These are phyloP conservation scores for Cirrhinus mrigala DNA, from an alignment of 2,797 vertebrate genomes.

Conservation along the genomic window DNA sequence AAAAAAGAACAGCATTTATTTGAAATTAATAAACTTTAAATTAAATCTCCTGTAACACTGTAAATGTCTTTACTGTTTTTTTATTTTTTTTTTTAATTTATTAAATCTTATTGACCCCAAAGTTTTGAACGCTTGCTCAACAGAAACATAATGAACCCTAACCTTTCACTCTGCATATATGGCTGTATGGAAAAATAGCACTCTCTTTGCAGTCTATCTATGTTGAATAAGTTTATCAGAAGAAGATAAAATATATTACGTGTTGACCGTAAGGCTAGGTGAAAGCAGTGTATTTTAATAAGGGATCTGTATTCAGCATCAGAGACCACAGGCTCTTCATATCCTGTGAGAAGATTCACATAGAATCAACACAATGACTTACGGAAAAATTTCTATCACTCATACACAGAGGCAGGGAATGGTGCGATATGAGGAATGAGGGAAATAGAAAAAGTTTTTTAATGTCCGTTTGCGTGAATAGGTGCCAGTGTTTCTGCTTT, in stretches of 20 bases:
- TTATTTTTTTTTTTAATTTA: not conserved
- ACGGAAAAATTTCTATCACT: not conserved
- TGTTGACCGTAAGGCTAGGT: not conserved
- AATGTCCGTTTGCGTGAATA: not conserved
- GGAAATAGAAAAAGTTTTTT: not conserved
- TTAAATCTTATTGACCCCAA: not conserved
- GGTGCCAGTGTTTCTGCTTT: not conserved
- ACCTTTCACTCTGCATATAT: not conserved
- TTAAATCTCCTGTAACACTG: not conserved
- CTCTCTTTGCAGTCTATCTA: not conserved
- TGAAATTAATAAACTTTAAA: not conserved
- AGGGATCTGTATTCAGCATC: not conserved
- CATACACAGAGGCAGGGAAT: not conserved
- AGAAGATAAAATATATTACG: not conserved
- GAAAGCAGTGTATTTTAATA: not conserved
- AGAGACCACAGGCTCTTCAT: conserved; percentile 3
- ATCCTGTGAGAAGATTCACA: conserved; percentile 14
- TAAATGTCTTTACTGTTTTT: not conserved
- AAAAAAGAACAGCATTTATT: not conserved
- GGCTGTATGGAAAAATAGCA: not conserved
- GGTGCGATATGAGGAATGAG: not conserved
- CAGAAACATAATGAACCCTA: not conserved
- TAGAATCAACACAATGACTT: not conserved
- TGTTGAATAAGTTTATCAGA: not conserved
- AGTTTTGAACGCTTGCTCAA: not conserved